Conservation (phyloP, 2,888 invertebrate species). For the Beris morrisii region DNA sequence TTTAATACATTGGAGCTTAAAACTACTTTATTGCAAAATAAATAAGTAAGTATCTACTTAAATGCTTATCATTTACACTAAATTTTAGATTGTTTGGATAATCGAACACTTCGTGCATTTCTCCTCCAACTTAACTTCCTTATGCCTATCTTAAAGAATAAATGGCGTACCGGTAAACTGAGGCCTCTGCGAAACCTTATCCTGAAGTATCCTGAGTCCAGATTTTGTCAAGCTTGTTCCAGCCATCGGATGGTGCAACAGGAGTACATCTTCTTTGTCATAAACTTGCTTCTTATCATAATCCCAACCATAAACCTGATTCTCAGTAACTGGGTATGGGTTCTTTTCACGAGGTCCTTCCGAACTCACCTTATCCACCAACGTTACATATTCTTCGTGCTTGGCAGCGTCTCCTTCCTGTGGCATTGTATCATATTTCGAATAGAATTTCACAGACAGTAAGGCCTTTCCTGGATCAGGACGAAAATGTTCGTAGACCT, state of each 20-base stretch:
- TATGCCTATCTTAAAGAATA: not conserved
- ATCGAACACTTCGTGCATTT: no score
- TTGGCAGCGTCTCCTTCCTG: not conserved
- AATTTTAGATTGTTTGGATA: no score
- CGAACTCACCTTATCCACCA: slow-evolving; percentile 5
- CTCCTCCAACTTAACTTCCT: no score
- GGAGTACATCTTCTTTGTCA: not conserved
- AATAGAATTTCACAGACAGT: slow-evolving; percentile 14
- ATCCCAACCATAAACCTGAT: slow-evolving; percentile 34
- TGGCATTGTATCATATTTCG: slow-evolving; percentile 1
- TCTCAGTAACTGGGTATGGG: slow-evolving; percentile 18
- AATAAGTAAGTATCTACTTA: no score
- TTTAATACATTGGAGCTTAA: no score
- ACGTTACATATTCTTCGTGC: not conserved
- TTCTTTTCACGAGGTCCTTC: not conserved
- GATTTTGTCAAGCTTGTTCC: not conserved
- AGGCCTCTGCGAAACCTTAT: slow-evolving; percentile 19
- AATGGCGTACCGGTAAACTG: slow-evolving; percentile 18
- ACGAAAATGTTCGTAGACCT: slow-evolving; percentile 25
- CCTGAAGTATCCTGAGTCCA: slow-evolving; percentile 11
- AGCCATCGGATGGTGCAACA: slow-evolving; percentile 4
- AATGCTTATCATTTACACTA: no score
- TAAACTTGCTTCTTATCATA: not conserved
- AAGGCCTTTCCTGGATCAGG: not conserved
- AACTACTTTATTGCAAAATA: no score